Evolutionary conservation across 2,797 vertebrate genomes (phyloP), one percentile per base, ranked within the genome.

Genomic region (Eleutherodactylus coqui): DNA sequence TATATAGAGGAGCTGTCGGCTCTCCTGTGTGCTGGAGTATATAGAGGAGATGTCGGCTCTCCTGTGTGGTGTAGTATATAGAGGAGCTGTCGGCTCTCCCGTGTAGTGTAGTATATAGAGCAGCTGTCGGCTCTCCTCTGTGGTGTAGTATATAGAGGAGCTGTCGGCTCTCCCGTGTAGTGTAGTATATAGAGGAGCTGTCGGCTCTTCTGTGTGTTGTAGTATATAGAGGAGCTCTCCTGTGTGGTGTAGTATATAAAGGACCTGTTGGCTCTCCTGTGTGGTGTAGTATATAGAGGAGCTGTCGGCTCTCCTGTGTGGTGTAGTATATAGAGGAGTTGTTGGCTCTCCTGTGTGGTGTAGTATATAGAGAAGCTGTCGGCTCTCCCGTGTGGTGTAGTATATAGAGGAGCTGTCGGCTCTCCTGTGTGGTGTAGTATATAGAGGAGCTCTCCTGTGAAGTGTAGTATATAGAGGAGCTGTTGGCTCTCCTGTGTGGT

Each of bases 71-170:
- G 60, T 34, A 64, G 60, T 34, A 64, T 34, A 64, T 34, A 64
- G 60, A 34, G 29, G 29, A 34, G 32, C 5, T 67, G 4, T 17
- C n/a, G n/a, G n/a, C n/a, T n/a, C n/a, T n/a, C 62, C 32, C 21
- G 62, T 67, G 62, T 67, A 32, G 62, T 67, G 62, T 67, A 67
- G 60, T 64, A 64, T 60, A 60, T 60, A 60, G 58, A 60, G n/a
- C 8, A 60, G 32, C 4, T 64, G 29, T 64, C 8, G 29, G 32
- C 4, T 64, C 13, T 64, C 60, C 29, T 64, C 29, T 64, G 60
- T 34, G 29, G 60, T 64, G 60, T 32, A 69, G 64, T 69, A 69
- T 69, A 29, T 13, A 38, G 64, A 19, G 16, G 64, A 36, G 7
- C 4, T 69, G 29, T 34, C 58, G n/a, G n/a, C n/a, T n/a, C n/a